Conservation (phyloP, 2,113 vertebrate genomes). For the Spermophilus dauricus region DNA sequence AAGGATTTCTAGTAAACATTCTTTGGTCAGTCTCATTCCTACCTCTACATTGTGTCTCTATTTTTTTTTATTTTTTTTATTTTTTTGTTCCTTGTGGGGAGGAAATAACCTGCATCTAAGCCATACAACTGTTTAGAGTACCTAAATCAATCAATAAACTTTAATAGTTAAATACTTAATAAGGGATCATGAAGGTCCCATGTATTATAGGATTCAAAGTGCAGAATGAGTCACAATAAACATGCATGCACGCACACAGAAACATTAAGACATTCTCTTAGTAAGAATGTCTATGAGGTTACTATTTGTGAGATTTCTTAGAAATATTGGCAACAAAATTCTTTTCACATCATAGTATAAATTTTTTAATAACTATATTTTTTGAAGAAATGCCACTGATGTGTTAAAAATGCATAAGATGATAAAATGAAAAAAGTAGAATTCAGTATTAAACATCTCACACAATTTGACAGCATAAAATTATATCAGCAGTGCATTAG, state of each 20-base stretch:
- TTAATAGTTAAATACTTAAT: background rate
- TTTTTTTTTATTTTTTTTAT: background rate
- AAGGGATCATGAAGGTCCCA: background rate
- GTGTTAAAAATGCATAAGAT: background rate
- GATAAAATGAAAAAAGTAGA: background rate
- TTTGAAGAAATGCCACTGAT: background rate
- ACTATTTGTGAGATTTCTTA: background rate
- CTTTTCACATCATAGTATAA: background rate
- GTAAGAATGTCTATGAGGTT: background rate
- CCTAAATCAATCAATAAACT: background rate
- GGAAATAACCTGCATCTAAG: background rate
- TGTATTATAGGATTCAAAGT: background rate
- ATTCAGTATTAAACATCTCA: background rate
- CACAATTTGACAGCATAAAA: background rate
- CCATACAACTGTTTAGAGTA: background rate
- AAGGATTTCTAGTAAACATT: background rate
- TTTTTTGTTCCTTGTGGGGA: background rate
- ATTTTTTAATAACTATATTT: background rate
- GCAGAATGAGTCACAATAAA: background rate
- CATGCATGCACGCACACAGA: rapidly evolving
- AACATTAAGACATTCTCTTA: background rate
- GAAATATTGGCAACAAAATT: background rate
- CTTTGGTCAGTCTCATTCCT: background rate
- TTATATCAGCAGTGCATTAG: background rate
- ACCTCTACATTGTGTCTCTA: background rate